Evolutionary conservation across 2,888 invertebrate species (phyloP).

Genomic region (Stegana nigrithorax): DNA sequence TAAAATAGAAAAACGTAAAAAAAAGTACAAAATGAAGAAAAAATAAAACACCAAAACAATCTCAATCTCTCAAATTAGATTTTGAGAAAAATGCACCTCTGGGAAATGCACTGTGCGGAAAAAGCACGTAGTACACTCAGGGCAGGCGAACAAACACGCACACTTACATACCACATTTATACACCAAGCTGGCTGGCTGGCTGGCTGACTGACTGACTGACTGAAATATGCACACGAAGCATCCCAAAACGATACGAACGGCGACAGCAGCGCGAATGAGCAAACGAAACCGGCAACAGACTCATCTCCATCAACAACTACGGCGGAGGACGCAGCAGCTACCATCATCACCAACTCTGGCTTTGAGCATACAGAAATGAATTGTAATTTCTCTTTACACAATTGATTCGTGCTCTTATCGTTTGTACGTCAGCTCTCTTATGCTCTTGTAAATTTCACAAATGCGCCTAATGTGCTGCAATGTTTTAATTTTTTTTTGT

Average conservation of each 20-base stretch:
- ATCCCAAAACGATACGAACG: slow-evolving; percentile 13
- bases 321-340: neutral
- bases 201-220: neutral
- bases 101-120: slow-evolving; percentile 64
- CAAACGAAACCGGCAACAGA: neutral
- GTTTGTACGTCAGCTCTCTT: too few relatives aligned
- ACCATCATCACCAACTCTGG: neutral
- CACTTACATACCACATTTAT: too few relatives aligned
- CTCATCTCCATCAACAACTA: too few relatives aligned
- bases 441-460: too few relatives aligned
- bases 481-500: neutral
- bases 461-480: too few relatives aligned
- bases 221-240: slow-evolving; percentile 24
- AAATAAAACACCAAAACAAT: slow-evolving; percentile 56
- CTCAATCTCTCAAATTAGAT: slow-evolving; percentile 66
- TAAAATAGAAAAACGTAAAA: slow-evolving; percentile 1
- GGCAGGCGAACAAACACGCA: slow-evolving; percentile 28
- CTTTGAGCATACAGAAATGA: slow-evolving; percentile 7
- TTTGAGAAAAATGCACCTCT: slow-evolving; percentile 66
- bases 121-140: too few relatives aligned
- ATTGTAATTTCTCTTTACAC: neutral
- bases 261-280: slow-evolving; percentile 2
- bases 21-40: slow-evolving; percentile 13
- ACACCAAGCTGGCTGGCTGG: neutral
- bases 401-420: neutral